These are phyloP conservation scores for Dendrocincla fuliginosa DNA, from an alignment of 2,797 vertebrate species.

Conservation along the genomic window DNA sequence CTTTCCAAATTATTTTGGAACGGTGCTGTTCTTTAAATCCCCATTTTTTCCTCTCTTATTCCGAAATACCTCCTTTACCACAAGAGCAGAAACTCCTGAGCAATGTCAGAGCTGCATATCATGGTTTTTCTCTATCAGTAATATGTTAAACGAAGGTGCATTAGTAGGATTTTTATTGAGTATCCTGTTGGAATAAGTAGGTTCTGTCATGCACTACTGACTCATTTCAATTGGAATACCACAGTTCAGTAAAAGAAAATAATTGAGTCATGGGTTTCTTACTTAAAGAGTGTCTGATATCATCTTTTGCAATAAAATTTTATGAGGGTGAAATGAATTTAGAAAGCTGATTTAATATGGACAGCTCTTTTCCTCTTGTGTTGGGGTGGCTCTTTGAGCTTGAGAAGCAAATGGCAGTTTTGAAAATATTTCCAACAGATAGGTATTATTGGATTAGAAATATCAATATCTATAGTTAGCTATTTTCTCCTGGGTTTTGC, in stretches of 20 bases:
- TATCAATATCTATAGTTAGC: neutral
- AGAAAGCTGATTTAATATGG: slow-evolving; percentile 42
- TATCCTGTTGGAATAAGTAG: slow-evolving; percentile 53
- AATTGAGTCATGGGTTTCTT: slow-evolving; percentile 64
- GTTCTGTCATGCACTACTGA: slow-evolving; percentile 57
- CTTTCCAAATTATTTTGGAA: neutral
- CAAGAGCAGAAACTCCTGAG: neutral
- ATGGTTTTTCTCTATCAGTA: neutral
- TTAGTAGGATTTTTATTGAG: slow-evolving; percentile 51
- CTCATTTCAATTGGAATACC: slow-evolving; percentile 64
- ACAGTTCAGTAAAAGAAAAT: slow-evolving; percentile 63
- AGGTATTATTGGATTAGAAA: neutral
- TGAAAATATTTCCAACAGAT: slow-evolving; percentile 1
- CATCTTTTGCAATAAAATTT: slow-evolving; percentile 60
- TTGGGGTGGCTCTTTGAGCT: neutral
- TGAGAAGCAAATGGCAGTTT: neutral
- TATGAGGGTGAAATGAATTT: slow-evolving; percentile 60
- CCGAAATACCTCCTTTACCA: neutral
- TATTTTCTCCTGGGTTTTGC: neutral
- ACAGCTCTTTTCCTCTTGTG: neutral
- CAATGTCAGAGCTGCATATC: slow-evolving; percentile 18
- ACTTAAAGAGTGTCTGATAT: slow-evolving; percentile 55
- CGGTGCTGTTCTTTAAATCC: neutral
- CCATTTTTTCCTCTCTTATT: neutral
- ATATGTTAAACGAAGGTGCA: neutral